A percentile compares a stretch with the other conserved stretches of the same genome.
Conservation (phyloP, 2,797 vertebrate genomes). For the Spea hammondii region DNA sequence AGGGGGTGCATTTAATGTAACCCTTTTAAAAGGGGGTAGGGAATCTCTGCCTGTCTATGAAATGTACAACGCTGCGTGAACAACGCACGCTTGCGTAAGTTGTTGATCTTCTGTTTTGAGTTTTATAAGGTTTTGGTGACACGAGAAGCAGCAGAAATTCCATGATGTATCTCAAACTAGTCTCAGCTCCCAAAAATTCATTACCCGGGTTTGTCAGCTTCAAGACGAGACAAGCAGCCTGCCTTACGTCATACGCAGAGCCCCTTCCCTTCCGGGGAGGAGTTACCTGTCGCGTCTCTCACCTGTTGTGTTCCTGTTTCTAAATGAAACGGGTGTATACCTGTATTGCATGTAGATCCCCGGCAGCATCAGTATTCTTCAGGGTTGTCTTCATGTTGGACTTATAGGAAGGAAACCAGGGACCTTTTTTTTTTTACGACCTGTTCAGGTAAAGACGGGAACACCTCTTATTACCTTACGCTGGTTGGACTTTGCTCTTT, state of each 20-base stretch:
- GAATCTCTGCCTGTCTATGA: no score
- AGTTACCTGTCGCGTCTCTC: background rate
- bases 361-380: background rate
- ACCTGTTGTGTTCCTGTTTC: conserved; percentile 1
- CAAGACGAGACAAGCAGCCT: background rate
- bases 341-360: background rate
- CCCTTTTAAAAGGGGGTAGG: no score
- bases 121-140: background rate
- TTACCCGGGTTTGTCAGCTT: background rate
- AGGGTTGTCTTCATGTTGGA: background rate
- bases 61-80: no score
- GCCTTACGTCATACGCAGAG: background rate
- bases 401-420: background rate
- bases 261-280: background rate
- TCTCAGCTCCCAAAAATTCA: background rate
- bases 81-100: no score
- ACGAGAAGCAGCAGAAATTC: background rate
- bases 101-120: background rate
- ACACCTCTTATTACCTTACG: background rate
- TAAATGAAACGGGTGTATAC: background rate
- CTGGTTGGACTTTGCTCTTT: conserved; percentile 10
- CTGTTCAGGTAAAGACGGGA: background rate
- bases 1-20: no score
- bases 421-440: background rate
- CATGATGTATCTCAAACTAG: background rate